Evolutionary conservation across 2,888 invertebrate species (phyloP).

Genomic region (Myathropa florea): DNA sequence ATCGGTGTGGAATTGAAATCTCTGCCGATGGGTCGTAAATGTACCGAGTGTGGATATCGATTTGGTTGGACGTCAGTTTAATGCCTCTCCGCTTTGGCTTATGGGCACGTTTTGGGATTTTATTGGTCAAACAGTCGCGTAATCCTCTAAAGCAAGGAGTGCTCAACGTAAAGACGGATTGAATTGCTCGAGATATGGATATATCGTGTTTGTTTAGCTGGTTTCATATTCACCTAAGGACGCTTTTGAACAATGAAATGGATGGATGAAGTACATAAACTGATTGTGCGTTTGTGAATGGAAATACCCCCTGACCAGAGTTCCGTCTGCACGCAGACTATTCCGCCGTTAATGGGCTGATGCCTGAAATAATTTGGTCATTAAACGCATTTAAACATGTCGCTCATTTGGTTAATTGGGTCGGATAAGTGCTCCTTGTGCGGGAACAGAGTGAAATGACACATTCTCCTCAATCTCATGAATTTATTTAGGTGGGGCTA

Average conservation of each 20-base stretch:
- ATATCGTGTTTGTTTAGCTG: neutral
- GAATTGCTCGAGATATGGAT: neutral
- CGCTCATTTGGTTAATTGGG: too few relatives aligned
- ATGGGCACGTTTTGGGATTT: neutral
- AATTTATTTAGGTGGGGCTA: too few relatives aligned
- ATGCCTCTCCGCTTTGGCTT: neutral
- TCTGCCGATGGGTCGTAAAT: neutral
- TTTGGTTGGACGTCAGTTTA: neutral
- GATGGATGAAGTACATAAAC: neutral
- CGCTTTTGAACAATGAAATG: too few relatives aligned
- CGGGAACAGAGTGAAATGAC: too few relatives aligned
- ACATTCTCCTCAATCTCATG: too few relatives aligned
- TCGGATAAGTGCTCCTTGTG: too few relatives aligned
- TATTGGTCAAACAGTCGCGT: neutral
- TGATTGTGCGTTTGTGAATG: neutral
- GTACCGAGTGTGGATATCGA: neutral
- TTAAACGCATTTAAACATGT: too few relatives aligned
- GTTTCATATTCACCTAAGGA: neutral
- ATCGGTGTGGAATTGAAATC: neutral
- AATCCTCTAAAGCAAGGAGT: neutral
- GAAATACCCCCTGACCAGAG: too few relatives aligned
- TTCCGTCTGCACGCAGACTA: too few relatives aligned
- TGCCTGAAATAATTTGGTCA: too few relatives aligned
- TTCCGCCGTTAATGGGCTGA: too few relatives aligned
- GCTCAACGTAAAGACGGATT: neutral